These are phyloP conservation scores for Pseudachorutes palmiensis DNA, from an alignment of 1,140 invertebrate species.

Conservation along the genomic window DNA sequence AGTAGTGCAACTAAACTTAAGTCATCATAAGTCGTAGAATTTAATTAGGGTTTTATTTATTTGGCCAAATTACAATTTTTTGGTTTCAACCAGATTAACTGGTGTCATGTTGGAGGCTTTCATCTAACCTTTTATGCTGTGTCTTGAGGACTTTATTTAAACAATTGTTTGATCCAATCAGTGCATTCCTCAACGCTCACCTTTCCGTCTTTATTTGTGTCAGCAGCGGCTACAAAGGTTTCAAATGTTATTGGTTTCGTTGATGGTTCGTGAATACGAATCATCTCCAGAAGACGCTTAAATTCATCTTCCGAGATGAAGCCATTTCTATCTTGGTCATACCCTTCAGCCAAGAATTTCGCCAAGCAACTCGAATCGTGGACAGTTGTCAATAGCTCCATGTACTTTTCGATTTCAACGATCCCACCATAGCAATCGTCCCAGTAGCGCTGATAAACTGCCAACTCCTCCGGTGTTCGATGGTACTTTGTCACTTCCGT, in stretches of 20 bases:
- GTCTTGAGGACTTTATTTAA: too few species aligned
- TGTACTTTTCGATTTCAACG: neutral
- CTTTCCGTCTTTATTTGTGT: neutral
- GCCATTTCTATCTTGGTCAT: neutral
- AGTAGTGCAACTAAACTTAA: too few species aligned
- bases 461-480: neutral
- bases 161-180: neutral
- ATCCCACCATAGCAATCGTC: neutral
- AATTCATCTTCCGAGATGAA: neutral
- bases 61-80: too few species aligned
- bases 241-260: neutral
- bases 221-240: neutral
- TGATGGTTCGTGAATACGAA: neutral
- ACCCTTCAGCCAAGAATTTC: neutral
- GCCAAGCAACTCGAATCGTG: neutral
- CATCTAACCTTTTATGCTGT: too few species aligned
- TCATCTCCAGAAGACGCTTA: neutral
- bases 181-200: slow-evolving; percentile 1
- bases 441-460: neutral
- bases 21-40: too few species aligned
- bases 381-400: neutral
- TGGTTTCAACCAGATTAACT: too few species aligned
- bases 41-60: too few species aligned
- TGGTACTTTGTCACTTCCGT: neutral
- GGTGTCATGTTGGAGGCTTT: too few species aligned